phyloP scores from a whole-genome alignment of 2,888 invertebrate genomes.

The Cordilura impudica region DNA sequence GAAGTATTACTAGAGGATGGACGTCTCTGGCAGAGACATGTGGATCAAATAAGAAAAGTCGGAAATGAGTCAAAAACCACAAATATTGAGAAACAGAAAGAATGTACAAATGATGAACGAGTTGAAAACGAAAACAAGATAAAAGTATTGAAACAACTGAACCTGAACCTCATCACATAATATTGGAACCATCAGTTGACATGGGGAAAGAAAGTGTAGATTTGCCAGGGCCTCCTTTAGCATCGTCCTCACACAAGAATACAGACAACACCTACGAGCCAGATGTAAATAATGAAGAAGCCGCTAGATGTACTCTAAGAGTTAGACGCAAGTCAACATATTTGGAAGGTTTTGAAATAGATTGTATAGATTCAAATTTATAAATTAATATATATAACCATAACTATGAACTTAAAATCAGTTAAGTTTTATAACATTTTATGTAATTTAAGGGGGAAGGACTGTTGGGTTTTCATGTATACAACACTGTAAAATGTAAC shows the following conservation, averaged over 20 bases:
- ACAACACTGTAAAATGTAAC: too few species aligned
- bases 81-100: not conserved
- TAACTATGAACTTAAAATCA: too few species aligned
- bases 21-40: conserved; percentile 44
- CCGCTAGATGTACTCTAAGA: not conserved
- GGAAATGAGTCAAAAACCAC: not conserved
- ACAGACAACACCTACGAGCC: not conserved
- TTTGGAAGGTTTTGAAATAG: not conserved
- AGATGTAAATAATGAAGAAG: not conserved
- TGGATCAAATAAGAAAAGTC: conserved; percentile 40
- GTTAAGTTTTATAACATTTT: too few species aligned
- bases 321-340: not conserved
- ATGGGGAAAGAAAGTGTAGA: not conserved
- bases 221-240: not conserved
- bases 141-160: not conserved
- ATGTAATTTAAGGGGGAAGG: too few species aligned
- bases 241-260: not conserved
- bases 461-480: too few species aligned
- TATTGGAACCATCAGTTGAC: not conserved
- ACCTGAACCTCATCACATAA: not conserved
- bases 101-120: too few species aligned
- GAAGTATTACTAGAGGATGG: conserved; percentile 46
- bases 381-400: too few species aligned
- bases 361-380: too few species aligned
- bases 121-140: not conserved